Evolutionary conservation across 1,140 invertebrate genomes (phyloP), one percentile per base, ranked within the genome.

Genomic region (Caenorhabditis remanei): DNA sequence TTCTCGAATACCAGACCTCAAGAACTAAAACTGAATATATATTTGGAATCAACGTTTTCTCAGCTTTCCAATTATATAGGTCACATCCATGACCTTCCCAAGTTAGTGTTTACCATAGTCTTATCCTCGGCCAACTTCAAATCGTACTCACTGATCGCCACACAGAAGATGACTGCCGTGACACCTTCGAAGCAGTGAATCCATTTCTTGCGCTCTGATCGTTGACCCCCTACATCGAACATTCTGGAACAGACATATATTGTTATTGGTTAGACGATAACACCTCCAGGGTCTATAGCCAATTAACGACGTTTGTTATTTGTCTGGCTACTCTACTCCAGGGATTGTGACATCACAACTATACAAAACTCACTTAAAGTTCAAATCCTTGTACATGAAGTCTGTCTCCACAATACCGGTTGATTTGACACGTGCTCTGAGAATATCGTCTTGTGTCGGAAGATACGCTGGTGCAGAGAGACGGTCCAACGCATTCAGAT

Each of bases 181-280:
- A 98, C 97, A 94, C 98, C 97, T 94, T 98, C 97, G 94, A 98
- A 98, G 95, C 97, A 98, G 94, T 98, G 97, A 93, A 98, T 98
- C 97, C 97, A 98, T 95, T 98, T 98, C 94, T 96, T 96, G 95
- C 97, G 95, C 94, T 98, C 97, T 85, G 96, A 97, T 94, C 96
- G 95, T 95, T 98, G 97, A 92, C 97, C 97, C 89, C 97, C 97
- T 87, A 98, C 97, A 93, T 98, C 97, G 91, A 98, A 97, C 97
- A 98, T 97, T 94, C 96, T 97, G 94, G 83, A 91, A 63, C 71
- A 48, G 50, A 83, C 13, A 19, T 16, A 6, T n/a, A 67, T 48
- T 16, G 46, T 32, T 32, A 24, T 46, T 41, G 21, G n/a, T n/a
- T n/a, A n/a, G 63, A 84, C 9, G 50, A 13, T 1, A 1, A 53